These are phyloP conservation scores for Selene dorsalis DNA, from an alignment of 2,797 vertebrate genomes.

Conservation along the genomic window DNA sequence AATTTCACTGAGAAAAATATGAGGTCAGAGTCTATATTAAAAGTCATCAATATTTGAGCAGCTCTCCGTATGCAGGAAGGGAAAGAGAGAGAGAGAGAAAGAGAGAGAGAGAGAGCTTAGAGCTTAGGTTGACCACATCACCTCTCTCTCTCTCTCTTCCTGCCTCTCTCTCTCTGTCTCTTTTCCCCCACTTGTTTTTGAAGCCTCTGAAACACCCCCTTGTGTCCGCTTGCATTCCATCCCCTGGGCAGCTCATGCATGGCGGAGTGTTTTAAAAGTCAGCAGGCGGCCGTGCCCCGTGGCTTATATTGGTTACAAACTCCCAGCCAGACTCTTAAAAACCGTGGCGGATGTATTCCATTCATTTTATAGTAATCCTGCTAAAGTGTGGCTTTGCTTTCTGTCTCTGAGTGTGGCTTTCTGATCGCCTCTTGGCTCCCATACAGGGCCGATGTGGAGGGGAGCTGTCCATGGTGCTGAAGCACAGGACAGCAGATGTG, in stretches of 20 bases:
- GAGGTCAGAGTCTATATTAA: slow-evolving; percentile 80
- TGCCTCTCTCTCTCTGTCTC: slow-evolving; percentile 26
- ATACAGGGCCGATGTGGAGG: background rate
- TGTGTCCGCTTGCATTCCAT: slow-evolving; percentile 79
- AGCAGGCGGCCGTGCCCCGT: slow-evolving; percentile 65
- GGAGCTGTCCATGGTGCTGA: slow-evolving; percentile 67
- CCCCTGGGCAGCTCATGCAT: slow-evolving; percentile 80
- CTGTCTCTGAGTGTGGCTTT: slow-evolving; percentile 40
- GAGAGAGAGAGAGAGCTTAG: slow-evolving; percentile 47
- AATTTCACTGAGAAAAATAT: slow-evolving; percentile 70
- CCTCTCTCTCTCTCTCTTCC: slow-evolving; percentile 10
- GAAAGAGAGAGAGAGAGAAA: slow-evolving; percentile 29
- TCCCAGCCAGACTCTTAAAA: slow-evolving; percentile 67
- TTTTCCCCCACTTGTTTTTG: slow-evolving; percentile 71
- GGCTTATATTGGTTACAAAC: slow-evolving; percentile 72
- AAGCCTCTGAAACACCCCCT: slow-evolving; percentile 81
- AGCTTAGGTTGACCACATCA: slow-evolving; percentile 60
- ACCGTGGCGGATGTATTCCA: slow-evolving; percentile 52
- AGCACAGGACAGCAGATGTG: slow-evolving; percentile 20
- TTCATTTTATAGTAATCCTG: slow-evolving; percentile 66
- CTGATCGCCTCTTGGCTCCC: slow-evolving; percentile 26
- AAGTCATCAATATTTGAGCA: slow-evolving; percentile 81
- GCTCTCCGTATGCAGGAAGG: slow-evolving; percentile 57
- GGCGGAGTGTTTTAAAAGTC: slow-evolving; percentile 81
- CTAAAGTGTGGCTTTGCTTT: slow-evolving; percentile 54